Conservation (phyloP, 2,797 vertebrate species). For the Sylvilagus floridanus region DNA sequence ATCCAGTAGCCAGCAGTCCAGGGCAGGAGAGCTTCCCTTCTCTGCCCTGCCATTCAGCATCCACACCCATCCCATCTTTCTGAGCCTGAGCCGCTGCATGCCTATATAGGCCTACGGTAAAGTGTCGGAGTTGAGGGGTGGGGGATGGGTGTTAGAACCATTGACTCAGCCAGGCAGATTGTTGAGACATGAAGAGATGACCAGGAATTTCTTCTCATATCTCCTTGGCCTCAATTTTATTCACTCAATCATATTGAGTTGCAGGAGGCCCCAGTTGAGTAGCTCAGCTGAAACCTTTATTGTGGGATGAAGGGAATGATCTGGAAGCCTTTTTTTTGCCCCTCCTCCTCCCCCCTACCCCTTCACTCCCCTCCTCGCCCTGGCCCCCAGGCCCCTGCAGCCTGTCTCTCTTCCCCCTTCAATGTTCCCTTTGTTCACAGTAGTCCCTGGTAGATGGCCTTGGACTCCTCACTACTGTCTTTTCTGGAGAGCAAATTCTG, state of each 20-base stretch:
- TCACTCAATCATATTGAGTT: neutral
- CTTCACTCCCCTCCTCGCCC: too few relatives aligned
- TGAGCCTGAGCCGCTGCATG: neutral
- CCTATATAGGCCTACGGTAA: neutral
- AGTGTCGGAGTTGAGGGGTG: neutral
- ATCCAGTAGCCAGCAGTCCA: neutral
- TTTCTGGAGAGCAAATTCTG: neutral
- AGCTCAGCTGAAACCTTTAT: neutral
- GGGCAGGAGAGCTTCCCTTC: neutral
- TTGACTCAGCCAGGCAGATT: neutral
- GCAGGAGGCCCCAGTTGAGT: neutral
- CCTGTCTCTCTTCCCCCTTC: neutral
- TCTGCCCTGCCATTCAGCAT: neutral
- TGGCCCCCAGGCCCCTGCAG: neutral
- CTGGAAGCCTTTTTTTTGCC: neutral
- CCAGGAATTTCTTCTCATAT: neutral
- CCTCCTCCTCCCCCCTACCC: neutral
- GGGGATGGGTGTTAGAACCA: neutral
- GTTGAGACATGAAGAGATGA: neutral
- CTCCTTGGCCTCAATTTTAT: neutral
- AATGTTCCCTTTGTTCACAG: neutral
- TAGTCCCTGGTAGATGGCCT: neutral
- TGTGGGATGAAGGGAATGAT: neutral
- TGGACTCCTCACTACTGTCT: neutral
- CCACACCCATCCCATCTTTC: neutral